Conservation (phyloP, 2,113 vertebrate species). For the Gymnocephalus cernua region DNA sequence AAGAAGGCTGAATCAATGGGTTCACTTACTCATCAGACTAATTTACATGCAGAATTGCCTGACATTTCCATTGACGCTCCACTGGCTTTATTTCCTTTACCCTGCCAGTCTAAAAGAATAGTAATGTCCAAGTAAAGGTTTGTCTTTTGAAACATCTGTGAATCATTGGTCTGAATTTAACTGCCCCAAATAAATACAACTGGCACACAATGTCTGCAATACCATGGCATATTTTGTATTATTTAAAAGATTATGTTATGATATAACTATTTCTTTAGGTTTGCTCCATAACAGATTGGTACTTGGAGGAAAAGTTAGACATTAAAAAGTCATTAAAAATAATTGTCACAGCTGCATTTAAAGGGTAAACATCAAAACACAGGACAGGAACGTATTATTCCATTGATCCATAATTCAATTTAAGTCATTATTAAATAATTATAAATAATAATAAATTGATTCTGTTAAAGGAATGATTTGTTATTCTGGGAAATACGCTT, state of each 20-base stretch:
- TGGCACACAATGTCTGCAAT: neutral
- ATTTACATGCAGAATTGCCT: slow-evolving; percentile 37
- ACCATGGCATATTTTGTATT: neutral
- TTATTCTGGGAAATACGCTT: neutral
- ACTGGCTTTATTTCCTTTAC: slow-evolving; percentile 32
- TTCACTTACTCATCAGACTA: slow-evolving; percentile 57
- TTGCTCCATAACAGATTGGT: neutral
- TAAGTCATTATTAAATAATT: neutral
- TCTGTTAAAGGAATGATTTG: neutral
- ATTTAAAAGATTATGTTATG: neutral
- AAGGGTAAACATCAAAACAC: neutral
- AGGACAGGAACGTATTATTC: neutral
- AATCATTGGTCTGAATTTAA: slow-evolving; percentile 43
- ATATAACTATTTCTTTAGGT: neutral
- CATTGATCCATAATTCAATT: neutral
- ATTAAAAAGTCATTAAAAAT: neutral
- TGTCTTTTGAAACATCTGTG: slow-evolving; percentile 50
- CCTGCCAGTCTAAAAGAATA: slow-evolving; percentile 5
- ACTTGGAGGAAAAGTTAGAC: neutral
- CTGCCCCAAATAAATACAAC: neutral
- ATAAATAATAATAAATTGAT: neutral
- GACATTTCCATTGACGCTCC: slow-evolving; percentile 51
- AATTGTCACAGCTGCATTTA: neutral
- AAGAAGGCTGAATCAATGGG: slow-evolving; percentile 45
- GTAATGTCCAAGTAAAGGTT: slow-evolving; percentile 7